Conservation (phyloP, 2,797 vertebrate genomes). For the Acrossocheilus fasciatus region DNA sequence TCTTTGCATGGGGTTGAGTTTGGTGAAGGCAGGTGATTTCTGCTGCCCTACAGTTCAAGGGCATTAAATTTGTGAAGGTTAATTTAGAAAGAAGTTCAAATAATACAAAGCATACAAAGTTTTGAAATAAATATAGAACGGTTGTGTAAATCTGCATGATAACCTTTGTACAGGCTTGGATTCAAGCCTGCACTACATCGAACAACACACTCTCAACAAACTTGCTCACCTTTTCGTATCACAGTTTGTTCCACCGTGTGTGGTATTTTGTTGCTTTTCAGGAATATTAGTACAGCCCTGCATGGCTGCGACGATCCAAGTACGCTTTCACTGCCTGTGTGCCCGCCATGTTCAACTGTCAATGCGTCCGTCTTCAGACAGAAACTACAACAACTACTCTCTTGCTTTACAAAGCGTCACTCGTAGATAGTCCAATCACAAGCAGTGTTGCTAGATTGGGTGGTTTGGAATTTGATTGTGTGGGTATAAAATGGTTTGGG, state of each 20-base stretch:
- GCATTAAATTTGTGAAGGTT: neutral
- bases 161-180: neutral
- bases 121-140: neutral
- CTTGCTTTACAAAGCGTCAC: no score
- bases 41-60: slow-evolving; percentile 69
- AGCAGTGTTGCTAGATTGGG: no score
- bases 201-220: no score
- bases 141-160: no score
- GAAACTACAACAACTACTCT: no score
- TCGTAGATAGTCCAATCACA: no score
- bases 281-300: slow-evolving; percentile 74
- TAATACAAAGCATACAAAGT: no score
- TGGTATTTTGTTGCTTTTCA: slow-evolving; percentile 68
- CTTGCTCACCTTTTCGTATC: slow-evolving; percentile 72
- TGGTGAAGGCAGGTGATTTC: slow-evolving; percentile 69
- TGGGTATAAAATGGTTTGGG: no score
- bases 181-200: no score
- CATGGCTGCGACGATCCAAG: slow-evolving; percentile 79
- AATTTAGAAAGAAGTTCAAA: neutral
- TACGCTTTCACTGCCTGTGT: slow-evolving; percentile 65
- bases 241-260: slow-evolving; percentile 72
- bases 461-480: no score
- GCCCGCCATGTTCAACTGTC: slow-evolving; percentile 52
- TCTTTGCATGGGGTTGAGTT: slow-evolving; percentile 78
- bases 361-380: neutral